phyloP scores from a whole-genome alignment of 2,888 invertebrate genomes.

The Aporophyla nigra region DNA sequence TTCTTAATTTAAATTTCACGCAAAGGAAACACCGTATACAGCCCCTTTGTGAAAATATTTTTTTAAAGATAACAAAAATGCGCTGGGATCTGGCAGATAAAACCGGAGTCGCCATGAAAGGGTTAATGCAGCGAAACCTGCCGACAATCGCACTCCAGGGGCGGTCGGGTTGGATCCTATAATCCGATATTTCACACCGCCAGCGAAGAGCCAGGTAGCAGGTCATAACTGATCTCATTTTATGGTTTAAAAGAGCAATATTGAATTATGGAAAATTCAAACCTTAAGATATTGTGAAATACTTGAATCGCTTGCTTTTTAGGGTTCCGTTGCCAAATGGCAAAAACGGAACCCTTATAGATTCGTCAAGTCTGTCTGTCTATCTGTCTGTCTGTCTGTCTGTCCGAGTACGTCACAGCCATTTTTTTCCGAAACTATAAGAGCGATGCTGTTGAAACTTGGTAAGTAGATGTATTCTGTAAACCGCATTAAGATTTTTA shows the following conservation, averaged over 20 bases:
- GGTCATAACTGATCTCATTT: slow-evolving; percentile 58
- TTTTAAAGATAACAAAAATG: slow-evolving; percentile 61
- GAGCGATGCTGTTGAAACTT: too few species aligned
- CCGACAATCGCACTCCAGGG: slow-evolving; percentile 79
- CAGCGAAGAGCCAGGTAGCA: slow-evolving; percentile 55
- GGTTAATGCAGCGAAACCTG: slow-evolving; percentile 81
- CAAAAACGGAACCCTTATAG: too few species aligned
- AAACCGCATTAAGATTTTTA: too few species aligned
- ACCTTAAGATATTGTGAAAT: slow-evolving; percentile 1
- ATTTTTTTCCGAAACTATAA: too few species aligned
- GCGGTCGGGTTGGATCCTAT: slow-evolving; percentile 67
- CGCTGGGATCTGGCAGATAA: slow-evolving; percentile 60
- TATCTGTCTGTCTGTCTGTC: too few species aligned
- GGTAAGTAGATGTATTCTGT: too few species aligned
- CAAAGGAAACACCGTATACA: slow-evolving; percentile 45
- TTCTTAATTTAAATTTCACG: slow-evolving; percentile 48
- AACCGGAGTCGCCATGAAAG: slow-evolving; percentile 76
- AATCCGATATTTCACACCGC: slow-evolving; percentile 76
- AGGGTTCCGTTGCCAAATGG: too few species aligned
- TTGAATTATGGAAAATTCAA: slow-evolving; percentile 27
- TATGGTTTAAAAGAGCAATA: slow-evolving; percentile 46
- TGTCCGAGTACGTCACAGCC: too few species aligned
- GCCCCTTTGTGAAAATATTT: slow-evolving; percentile 40
- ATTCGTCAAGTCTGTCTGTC: too few species aligned
- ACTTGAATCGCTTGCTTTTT: not conserved